Percentiles rank a stretch among this genome's conserved stretches.
Conservation (phyloP, 2,113 vertebrate species). For the Leptosomus discolor region DNA sequence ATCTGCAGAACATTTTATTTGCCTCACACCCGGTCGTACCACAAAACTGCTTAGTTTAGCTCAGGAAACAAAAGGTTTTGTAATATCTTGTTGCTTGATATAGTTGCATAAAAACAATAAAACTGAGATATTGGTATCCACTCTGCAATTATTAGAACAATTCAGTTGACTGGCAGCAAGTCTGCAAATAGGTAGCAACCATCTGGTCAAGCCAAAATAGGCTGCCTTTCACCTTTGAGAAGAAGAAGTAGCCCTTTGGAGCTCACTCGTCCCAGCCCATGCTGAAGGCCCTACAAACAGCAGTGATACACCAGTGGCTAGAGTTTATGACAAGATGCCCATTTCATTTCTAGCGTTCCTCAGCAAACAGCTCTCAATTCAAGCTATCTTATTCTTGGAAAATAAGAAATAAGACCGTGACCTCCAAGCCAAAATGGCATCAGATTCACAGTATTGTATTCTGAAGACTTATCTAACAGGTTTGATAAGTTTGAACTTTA, state of each 20-base stretch:
- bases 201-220: not conserved
- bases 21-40: not conserved
- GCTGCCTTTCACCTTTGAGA: not conserved
- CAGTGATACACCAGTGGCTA: not conserved
- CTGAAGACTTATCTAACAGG: not conserved
- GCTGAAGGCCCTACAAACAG: not conserved
- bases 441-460: not conserved
- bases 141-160: not conserved
- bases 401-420: not conserved
- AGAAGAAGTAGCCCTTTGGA: not conserved
- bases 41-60: not conserved
- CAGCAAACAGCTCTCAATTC: not conserved
- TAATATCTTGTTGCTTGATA: not conserved
- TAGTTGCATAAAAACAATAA: not conserved
- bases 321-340: not conserved
- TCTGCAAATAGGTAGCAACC: not conserved
- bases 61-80: not conserved
- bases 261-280: accelerated
- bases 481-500: not conserved
- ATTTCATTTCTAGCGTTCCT: not conserved
- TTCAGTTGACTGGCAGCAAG: not conserved
- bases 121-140: not conserved
- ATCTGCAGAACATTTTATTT: not conserved
- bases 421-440: not conserved
- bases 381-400: not conserved